Base-by-base conservation (phyloP, 2,113 vertebrate species). In the Microcebus griseorufus region DNA sequence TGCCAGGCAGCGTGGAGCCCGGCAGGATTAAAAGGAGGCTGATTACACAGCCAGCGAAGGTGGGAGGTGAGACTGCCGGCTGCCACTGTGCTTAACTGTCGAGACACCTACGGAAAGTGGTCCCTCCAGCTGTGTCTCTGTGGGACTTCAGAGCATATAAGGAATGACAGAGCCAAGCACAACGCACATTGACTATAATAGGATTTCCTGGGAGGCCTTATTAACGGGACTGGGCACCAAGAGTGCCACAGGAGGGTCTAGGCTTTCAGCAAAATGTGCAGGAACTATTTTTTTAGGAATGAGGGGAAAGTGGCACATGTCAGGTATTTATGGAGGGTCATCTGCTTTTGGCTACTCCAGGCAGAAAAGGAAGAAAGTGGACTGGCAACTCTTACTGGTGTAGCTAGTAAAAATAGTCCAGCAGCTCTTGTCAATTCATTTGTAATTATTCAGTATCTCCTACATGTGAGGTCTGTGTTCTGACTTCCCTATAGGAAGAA, bases 1-100 rank as follows among this genome's bases (percentile, higher is more conserved):
- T 94, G 94, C 75, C 86, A 96, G 95, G 88, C 91, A 93, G 73
- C 4, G 0, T 1, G 32, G 94, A 76, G 69, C 70, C 94, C n/a
- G 37, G 96, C 81, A 93, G 87, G 89, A 95, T 97, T 96, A 88
- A 94, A 81, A 95, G 84, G 34, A 91, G 82, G 65, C 93, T 93
- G 93, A 92, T 95, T 89, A 95, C 37, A 78, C 3, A 89, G 90
- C 64, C 73, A 93, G 86, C 34, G 70, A 69, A 96, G 80, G 86
- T 76, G 72, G 90, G 69, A 93, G 79, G 72, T 82, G 42, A 88
- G 72, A 69, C 51, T 73, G 51, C 72, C 6, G 45, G 51, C 93
- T 96, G 86, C 70, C 79, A 87, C 45, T 9, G 1, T 53, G 85
- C 76, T 91, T 93, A 80, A 81, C 67, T 86, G 42, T 89, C 0